These are phyloP conservation scores for Diadromus collaris DNA, from an alignment of 2,888 invertebrate genomes.

Conservation along the genomic window DNA sequence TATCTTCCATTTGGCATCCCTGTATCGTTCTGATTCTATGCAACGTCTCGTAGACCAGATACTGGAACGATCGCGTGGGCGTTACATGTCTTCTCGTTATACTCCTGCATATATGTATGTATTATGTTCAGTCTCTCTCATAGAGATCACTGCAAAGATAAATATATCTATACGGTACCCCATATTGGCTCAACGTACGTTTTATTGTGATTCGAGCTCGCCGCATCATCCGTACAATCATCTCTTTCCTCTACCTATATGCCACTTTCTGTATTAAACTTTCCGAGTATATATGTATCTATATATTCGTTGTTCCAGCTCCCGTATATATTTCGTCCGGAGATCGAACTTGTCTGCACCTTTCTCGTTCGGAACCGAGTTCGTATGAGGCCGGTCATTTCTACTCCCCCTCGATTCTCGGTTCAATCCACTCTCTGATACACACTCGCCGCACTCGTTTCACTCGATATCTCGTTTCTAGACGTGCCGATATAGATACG, in stretches of 20 bases:
- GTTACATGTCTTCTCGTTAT: constrained; percentile 69
- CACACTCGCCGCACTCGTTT: constrained; percentile 43
- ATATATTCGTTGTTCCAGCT: constrained; percentile 24
- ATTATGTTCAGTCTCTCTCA: constrained; percentile 43
- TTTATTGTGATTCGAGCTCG: constrained; percentile 33
- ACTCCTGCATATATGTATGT: constrained; percentile 58
- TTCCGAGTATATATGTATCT: constrained; percentile 1
- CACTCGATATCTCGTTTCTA: constrained; percentile 60
- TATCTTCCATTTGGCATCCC: constrained; percentile 29
- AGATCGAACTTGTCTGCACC: constrained; percentile 53
- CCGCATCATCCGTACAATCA: constrained; percentile 22
- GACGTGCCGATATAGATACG: constrained; percentile 63
- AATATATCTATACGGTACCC: constrained; percentile 15
- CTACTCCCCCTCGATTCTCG: constrained; percentile 49
- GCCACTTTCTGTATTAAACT: constrained; percentile 21
- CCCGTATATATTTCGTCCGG: constrained; percentile 23
- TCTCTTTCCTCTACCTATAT: constrained; percentile 12
- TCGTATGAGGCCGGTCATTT: constrained; percentile 49
- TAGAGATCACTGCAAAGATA: constrained; percentile 47
- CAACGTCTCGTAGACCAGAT: constrained; percentile 60
- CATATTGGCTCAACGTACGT: constrained; percentile 4
- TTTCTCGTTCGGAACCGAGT: constrained; percentile 32
- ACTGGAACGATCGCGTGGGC: constrained; percentile 67
- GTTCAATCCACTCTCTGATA: constrained; percentile 49
- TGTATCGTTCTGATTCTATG: constrained; percentile 9